Evolutionary conservation across 2,113 vertebrate genomes (phyloP), one percentile per base, ranked within the genome.

Genomic region (Malaclemys terrapin): DNA sequence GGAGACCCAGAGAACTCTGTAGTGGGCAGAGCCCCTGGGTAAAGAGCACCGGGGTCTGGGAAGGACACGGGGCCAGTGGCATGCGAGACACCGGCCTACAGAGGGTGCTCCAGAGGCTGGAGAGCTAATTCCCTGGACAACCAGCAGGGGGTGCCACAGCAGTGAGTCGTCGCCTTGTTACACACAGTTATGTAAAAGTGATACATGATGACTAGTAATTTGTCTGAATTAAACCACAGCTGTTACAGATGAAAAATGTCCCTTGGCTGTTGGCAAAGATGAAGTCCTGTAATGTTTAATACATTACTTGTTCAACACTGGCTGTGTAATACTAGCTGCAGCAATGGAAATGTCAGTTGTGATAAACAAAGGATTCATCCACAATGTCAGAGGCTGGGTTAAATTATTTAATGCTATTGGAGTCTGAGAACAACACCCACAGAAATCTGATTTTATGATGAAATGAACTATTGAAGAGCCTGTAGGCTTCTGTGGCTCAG

Each of bases 291-390:
- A 94, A 88, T 84, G 91, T 96, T 96, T 96, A 97, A 97, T 97
- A 96, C 91, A 94, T 96, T 95, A 96, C 90, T 95, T 84, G 93
- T 96, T 96, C 94, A 96, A 89, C 90, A 96, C 93, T 35, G 27
- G 93, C 96, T 89, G 89, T 96, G 95, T 93, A 97, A 96, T 84
- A 93, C 82, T 91, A 96, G 88, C 89, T 11, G 69, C 86, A 96
- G 95, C 94, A 97, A 97, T 97, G 91, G 96, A 94, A 96, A 95
- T 91, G 96, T 94, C 96, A 95, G 94, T 96, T 96, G 95, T 90
- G 94, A 97, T 97, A 93, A 97, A 97, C 95, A 97, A 96, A 97
- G 95, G 93, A 94, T 94, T 95, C 90, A 93, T 94, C 96, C 2
- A 88, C 94, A 89, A 90, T 94, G 95, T 96, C 92, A 95, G 95